Conservation (phyloP, 92 coral and sea anemone genomes). For the Epizoanthus illoricatus region DNA sequence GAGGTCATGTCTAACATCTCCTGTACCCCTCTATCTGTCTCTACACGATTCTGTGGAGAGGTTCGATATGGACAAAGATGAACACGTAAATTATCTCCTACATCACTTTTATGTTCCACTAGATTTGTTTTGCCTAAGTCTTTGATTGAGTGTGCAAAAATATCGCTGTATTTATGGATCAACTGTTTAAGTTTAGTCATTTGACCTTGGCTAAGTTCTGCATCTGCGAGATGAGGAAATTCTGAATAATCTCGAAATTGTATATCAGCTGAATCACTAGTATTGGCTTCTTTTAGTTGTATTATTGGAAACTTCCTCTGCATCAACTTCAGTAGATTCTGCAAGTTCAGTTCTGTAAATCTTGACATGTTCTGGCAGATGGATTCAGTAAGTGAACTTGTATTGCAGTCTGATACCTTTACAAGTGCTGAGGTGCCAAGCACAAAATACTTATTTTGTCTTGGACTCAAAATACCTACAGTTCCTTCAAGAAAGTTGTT, state of each 20-base stretch:
- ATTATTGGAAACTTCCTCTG: neutral
- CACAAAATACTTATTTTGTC: no score
- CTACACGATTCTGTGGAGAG: neutral
- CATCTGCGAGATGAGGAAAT: neutral
- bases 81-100: neutral
- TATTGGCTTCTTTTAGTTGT: neutral
- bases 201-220: neutral
- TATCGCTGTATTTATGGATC: neutral
- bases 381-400: neutral
- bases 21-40: neutral
- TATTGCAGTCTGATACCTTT: neutral
- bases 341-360: constrained; percentile 5
- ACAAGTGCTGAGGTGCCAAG: no score
- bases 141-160: neutral
- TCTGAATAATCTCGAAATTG: neutral
- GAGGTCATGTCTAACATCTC: neutral
- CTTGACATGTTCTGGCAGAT: neutral
- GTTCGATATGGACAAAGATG: constrained; percentile 5
- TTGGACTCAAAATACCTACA: no score
- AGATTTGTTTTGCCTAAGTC: constrained; percentile 6
- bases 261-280: neutral
- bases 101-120: neutral
- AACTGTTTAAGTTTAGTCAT: constrained; percentile 5
- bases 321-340: constrained; percentile 6
- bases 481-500: no score